Evolutionary conservation across 2,113 vertebrate species (phyloP).

Genomic region (Serinus canaria): DNA sequence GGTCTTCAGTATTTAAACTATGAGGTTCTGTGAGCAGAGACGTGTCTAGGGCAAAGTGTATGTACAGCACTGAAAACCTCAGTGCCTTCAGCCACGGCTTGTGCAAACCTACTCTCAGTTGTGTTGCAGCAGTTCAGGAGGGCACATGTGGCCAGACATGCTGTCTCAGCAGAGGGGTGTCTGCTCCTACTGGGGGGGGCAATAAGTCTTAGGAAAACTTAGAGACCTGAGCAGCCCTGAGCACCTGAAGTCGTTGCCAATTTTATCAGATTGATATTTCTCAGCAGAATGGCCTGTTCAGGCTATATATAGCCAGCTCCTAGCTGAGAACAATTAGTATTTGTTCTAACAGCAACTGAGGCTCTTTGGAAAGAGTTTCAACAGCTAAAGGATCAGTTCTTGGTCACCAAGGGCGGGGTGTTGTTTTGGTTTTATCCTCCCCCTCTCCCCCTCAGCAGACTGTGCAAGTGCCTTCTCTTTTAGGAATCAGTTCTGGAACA

Average conservation of each 20-base stretch:
- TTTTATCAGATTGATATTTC: slow-evolving; percentile 4
- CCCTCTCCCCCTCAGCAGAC: neutral
- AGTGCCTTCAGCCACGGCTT: neutral
- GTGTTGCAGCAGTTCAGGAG: neutral
- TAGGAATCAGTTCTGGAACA: neutral
- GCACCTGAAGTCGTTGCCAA: neutral
- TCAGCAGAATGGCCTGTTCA: neutral
- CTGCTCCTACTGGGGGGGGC: neutral
- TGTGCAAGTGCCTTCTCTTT: neutral
- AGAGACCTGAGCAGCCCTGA: neutral
- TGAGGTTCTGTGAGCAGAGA: slow-evolving; percentile 30
- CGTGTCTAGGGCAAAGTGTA: slow-evolving; percentile 49
- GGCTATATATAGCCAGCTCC: neutral
- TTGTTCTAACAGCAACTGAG: slow-evolving; percentile 8
- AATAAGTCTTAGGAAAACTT: neutral
- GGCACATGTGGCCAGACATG: neutral
- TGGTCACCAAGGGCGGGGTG: neutral
- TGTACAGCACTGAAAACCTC: rapidly evolving
- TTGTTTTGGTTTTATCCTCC: neutral
- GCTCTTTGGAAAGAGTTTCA: slow-evolving; percentile 17
- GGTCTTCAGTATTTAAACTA: slow-evolving; percentile 41
- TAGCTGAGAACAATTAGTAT: slow-evolving; percentile 10
- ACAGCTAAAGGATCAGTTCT: neutral
- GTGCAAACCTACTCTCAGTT: slow-evolving; percentile 19
- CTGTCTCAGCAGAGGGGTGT: slow-evolving; percentile 11